A percentile compares a stretch with the other conserved stretches of the same genome.
Conservation (phyloP, 2,888 invertebrate genomes). For the Fragum sueziense region DNA sequence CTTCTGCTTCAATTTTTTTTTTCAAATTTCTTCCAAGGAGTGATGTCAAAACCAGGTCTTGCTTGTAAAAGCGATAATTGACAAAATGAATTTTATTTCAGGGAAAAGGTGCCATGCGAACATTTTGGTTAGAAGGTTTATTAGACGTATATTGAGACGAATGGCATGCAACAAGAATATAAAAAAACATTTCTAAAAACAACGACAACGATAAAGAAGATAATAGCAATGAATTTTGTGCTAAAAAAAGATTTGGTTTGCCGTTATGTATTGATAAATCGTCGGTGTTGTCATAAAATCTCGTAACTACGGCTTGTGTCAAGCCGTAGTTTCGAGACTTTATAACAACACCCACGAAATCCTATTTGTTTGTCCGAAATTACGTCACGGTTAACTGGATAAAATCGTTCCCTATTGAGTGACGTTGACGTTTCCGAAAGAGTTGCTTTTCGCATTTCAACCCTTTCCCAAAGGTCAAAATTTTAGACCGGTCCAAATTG, state of each 20-base stretch:
- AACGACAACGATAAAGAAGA: background rate
- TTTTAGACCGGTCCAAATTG: background rate
- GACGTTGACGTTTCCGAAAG: background rate
- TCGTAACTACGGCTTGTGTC: too few species aligned
- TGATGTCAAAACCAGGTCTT: background rate
- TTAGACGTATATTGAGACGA: background rate
- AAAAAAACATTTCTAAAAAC: background rate
- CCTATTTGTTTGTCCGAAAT: too few species aligned
- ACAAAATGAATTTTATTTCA: background rate
- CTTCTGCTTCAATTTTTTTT: background rate
- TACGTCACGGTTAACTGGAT: background rate
- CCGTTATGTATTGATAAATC: too few species aligned
- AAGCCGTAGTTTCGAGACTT: too few species aligned
- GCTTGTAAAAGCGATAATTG: background rate
- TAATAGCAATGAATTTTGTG: background rate
- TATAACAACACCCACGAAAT: too few species aligned
- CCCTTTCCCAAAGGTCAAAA: background rate
- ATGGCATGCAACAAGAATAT: background rate
- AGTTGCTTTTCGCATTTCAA: background rate
- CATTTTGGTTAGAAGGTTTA: slow-evolving; percentile 8
- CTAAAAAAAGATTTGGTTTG: too few species aligned
- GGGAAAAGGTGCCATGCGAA: background rate
- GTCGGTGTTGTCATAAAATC: too few species aligned
- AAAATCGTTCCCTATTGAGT: background rate
- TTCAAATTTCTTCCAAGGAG: background rate